Evolutionary conservation across 2,888 invertebrate genomes (phyloP).

Genomic region (Caenorhabditis sp.): DNA sequence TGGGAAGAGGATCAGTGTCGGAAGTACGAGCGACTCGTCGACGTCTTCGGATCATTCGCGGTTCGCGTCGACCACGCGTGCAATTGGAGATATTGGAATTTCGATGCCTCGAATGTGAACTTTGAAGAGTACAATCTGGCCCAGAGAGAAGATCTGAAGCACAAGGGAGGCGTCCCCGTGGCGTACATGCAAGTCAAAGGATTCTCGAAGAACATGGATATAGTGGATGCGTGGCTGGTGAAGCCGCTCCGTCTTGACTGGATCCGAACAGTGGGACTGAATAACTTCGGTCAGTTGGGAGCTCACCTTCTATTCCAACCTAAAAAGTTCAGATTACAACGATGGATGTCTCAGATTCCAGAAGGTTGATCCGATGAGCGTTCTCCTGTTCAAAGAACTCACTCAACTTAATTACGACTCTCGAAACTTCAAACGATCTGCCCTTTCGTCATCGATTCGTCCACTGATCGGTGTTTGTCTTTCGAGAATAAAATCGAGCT

Average conservation of each 20-base stretch:
- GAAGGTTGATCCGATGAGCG: background rate
- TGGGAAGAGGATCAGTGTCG: background rate
- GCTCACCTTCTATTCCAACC: background rate
- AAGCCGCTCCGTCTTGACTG: conserved; percentile 1
- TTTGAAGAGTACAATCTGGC: background rate
- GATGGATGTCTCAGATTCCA: conserved; percentile 14
- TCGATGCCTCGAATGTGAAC: conserved; percentile 10
- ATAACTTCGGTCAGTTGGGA: background rate
- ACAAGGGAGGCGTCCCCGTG: background rate
- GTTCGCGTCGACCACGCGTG: conserved; percentile 10
- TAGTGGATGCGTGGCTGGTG: background rate
- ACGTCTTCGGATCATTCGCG: conserved; percentile 18
- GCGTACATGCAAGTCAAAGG: conserved; percentile 5
- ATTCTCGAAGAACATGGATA: background rate
- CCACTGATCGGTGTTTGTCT: background rate
- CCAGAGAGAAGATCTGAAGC: conserved; percentile 1
- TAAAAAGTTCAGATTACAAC: conserved; percentile 4
- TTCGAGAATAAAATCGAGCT: conserved; percentile 3
- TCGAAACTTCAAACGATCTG: conserved; percentile 13
- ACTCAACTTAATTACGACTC: conserved; percentile 1
- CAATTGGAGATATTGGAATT: conserved; percentile 35
- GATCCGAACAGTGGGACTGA: conserved; percentile 7
- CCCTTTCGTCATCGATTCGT: conserved; percentile 9
- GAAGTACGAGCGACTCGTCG: background rate
- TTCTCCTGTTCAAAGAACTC: conserved; percentile 4